These are phyloP conservation scores for Neomorphus geoffroyi DNA, from an alignment of 2,797 vertebrate genomes.

Conservation along the genomic window DNA sequence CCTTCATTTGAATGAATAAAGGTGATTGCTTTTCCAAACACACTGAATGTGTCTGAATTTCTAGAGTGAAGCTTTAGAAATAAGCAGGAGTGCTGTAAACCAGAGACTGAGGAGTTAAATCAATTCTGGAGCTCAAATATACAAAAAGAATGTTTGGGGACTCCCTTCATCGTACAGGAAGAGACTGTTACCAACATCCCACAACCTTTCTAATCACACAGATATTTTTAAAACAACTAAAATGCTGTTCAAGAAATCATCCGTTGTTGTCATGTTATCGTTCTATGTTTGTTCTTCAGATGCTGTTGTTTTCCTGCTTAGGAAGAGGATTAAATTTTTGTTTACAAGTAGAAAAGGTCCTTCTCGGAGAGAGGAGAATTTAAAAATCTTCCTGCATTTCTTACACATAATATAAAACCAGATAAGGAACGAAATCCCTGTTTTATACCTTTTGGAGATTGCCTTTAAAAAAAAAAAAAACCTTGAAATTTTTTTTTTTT, in stretches of 20 bases:
- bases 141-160: neutral
- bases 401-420: neutral
- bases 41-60: neutral
- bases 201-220: neutral
- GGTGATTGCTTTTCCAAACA: neutral
- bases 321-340: neutral
- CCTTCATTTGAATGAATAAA: neutral
- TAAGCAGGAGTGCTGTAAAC: neutral
- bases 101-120: neutral
- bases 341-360: neutral
- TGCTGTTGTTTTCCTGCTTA: neutral
- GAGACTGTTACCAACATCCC: neutral
- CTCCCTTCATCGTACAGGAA: neutral
- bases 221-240: slow-evolving; percentile 56
- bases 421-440: neutral
- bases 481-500: neutral
- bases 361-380: neutral
- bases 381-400: neutral
- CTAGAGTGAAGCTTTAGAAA: neutral
- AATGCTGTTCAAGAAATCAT: neutral
- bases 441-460: neutral
- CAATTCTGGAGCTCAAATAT: neutral
- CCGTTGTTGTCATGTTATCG: neutral
- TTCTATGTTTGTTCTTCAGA: neutral
- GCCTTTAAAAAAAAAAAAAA: neutral